Conservation (phyloP, 2,113 vertebrate genomes). For the Chaetops frenatus region DNA sequence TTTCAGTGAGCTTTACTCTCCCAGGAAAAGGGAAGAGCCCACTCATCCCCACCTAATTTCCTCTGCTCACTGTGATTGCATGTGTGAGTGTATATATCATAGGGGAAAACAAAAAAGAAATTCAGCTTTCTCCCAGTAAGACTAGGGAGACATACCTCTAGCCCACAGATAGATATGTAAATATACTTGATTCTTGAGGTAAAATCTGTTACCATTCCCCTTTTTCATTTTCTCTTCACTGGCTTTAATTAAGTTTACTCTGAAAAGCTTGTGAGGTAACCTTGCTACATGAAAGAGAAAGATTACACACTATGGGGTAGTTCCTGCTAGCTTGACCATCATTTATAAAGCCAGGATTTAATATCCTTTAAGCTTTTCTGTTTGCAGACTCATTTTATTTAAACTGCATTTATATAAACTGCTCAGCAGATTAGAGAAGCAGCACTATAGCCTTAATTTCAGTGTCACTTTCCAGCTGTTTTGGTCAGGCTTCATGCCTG, state of each 20-base stretch:
- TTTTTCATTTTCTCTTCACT: slow-evolving; percentile 15
- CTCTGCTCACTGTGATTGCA: not conserved
- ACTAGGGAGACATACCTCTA: not conserved
- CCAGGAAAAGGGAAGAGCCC: not conserved
- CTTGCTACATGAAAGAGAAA: slow-evolving; percentile 47
- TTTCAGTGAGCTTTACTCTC: not conserved
- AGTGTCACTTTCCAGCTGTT: slow-evolving; percentile 60
- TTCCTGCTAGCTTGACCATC: slow-evolving; percentile 26
- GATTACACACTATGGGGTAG: not conserved
- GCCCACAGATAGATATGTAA: not conserved
- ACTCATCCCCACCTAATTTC: not conserved
- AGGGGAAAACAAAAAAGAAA: not conserved
- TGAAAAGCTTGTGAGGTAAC: slow-evolving; percentile 45
- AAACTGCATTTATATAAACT: slow-evolving; percentile 61
- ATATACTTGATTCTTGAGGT: not conserved
- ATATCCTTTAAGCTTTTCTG: slow-evolving; percentile 47
- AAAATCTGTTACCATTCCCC: not conserved
- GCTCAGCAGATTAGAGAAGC: slow-evolving; percentile 41
- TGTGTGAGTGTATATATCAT: not conserved
- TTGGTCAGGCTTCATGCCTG: slow-evolving; percentile 39
- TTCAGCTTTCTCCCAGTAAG: not conserved
- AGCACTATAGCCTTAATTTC: slow-evolving; percentile 53
- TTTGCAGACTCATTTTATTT: slow-evolving; percentile 61
- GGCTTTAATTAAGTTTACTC: slow-evolving; percentile 54
- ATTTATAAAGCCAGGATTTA: slow-evolving; percentile 51